phyloP scores from a whole-genome alignment of 2,888 invertebrate species.

The Camptogramma bilineatum region DNA sequence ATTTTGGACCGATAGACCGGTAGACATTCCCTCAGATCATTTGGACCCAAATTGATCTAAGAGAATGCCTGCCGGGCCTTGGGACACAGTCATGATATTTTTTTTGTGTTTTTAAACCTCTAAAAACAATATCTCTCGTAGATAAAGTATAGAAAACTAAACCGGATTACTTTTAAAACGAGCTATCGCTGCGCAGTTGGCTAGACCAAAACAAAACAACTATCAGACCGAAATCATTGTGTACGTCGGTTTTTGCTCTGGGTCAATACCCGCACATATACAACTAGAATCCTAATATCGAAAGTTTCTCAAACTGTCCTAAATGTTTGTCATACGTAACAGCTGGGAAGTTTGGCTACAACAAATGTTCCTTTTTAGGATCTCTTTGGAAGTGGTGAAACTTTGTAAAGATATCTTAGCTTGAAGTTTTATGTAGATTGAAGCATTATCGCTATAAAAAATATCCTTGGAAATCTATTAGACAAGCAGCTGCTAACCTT shows the following conservation, averaged over 20 bases:
- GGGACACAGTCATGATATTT: no score
- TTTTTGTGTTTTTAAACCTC: not conserved
- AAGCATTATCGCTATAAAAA: no score
- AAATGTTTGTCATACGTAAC: not conserved
- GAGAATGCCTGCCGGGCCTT: no score
- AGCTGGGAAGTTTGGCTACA: not conserved
- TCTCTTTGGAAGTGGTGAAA: not conserved
- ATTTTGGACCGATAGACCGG: no score
- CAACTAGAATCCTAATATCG: slow-evolving; percentile 22
- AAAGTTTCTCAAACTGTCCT: slow-evolving; percentile 11
- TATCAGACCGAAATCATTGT: slow-evolving; percentile 41
- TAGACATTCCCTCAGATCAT: no score
- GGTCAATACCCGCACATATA: slow-evolving; percentile 69
- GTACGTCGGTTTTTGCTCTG: slow-evolving; percentile 52
- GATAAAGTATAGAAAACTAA: slow-evolving; percentile 4
- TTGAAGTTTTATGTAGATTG: no score
- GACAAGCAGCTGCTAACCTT: no score
- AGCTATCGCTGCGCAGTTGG: slow-evolving; percentile 26
- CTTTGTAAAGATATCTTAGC: not conserved
- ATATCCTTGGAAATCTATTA: no score
- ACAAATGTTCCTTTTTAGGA: not conserved
- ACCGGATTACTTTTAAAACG: slow-evolving; percentile 25
- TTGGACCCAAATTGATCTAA: no score
- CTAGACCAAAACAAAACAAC: slow-evolving; percentile 42
- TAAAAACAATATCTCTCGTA: not conserved